Base-by-base conservation (phyloP, 2,888 invertebrate species). In the Stenichneumon culpator region DNA sequence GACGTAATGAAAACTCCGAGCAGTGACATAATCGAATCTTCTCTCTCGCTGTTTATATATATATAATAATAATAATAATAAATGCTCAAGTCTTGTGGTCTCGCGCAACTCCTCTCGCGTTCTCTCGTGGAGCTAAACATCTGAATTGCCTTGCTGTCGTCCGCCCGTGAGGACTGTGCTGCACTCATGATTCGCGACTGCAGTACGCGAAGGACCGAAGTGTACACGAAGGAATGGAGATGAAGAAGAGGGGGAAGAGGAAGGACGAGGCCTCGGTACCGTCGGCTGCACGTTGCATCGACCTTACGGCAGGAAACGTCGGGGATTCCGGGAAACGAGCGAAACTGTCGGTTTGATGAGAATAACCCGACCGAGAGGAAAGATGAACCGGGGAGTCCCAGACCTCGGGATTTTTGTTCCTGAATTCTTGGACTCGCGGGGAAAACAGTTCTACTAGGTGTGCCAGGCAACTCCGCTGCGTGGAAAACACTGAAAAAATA, bases 291-390 rank as follows among this genome's bases (percentile, higher is more conserved):
- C 67, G 81, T 82, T 84, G 78, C 72, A 77, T 52, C 74, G 57
- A 79, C 82, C 79, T 85, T 77, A 79, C 73, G 75, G 82, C 88
- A 88, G 88, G 88, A 88, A 88, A 87, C 75, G 82, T 77, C 60
- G 79, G 72, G 77, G 84, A 86, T 87, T 88, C 88, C 83, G 68
- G 79, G 88, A 88, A 88, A 83, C 82, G 83, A 87, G 87, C 87
- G 78, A 87, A 87, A 82, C 83, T 83, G 82, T 86, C 81, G 70
- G 77, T 78, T 52, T 68, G 84, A 86, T 83, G 86, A 86, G 86
- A 74, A 83, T 82, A 83, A 85, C 73, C 73, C 28, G 75, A 70
- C 19, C 74, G 57, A 50, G 52, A 69, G 50, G 44, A 69, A 69
- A 39, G 60, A 74, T 22, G 50, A 63, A 79, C 25, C 44, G 47